Evolutionary conservation across 2,888 invertebrate genomes (phyloP).

Genomic region (Calliopum simillimum): DNA sequence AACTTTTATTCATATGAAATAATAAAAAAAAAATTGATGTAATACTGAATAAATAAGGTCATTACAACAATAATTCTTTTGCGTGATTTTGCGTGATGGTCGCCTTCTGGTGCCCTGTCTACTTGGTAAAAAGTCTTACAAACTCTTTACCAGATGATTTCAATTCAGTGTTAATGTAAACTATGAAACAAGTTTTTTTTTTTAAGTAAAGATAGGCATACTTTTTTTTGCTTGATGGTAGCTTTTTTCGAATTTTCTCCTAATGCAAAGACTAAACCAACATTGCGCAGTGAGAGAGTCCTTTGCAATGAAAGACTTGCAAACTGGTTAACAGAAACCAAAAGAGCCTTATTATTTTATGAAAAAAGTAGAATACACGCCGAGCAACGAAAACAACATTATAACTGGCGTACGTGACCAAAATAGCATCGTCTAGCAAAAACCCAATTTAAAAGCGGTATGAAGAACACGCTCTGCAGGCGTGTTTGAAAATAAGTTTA

Average conservation of each 20-base stretch:
- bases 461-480: not conserved
- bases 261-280: not conserved
- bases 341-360: not conserved
- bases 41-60: too few species aligned
- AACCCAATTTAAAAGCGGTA: not conserved
- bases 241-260: not conserved
- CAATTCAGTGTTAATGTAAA: too few species aligned
- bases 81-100: too few species aligned
- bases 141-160: too few species aligned
- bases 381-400: not conserved
- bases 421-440: slow-evolving; percentile 26
- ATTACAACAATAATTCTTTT: too few species aligned
- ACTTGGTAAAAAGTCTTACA: too few species aligned
- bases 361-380: not conserved
- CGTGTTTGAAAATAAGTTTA: not conserved
- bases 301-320: not conserved
- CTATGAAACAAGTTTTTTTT: too few species aligned
- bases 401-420: slow-evolving; percentile 41
- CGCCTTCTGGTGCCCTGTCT: too few species aligned
- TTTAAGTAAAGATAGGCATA: too few species aligned
- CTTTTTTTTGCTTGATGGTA: too few species aligned
- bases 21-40: too few species aligned
- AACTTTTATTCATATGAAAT: too few species aligned
- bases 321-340: slow-evolving; percentile 12
- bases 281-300: slow-evolving; percentile 4